These are phyloP conservation scores for Itoplectis maculator DNA, from an alignment of 2,888 invertebrate species.

Conservation along the genomic window DNA sequence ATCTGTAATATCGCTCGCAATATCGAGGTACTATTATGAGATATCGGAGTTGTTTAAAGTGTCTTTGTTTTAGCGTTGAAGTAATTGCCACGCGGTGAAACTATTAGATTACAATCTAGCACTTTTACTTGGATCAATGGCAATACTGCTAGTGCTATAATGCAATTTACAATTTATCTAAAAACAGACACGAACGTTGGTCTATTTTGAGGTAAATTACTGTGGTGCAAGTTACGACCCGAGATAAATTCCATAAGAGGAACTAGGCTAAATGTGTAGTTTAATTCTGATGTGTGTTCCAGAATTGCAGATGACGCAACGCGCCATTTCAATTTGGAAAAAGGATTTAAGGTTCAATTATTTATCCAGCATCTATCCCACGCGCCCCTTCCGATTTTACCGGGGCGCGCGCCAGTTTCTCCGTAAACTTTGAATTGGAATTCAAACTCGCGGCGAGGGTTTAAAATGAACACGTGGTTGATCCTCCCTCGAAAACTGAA, in stretches of 20 bases:
- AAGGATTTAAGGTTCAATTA: not conserved
- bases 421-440: constrained; percentile 22
- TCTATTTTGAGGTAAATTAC: too few relatives aligned
- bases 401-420: not conserved
- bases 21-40: not conserved
- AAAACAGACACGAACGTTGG: too few relatives aligned
- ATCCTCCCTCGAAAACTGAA: not conserved
- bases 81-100: not conserved
- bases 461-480: constrained; percentile 16
- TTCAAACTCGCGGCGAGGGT: not conserved
- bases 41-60: not conserved
- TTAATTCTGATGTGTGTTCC: too few relatives aligned
- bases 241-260: too few relatives aligned
- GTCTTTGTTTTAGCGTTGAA: not conserved
- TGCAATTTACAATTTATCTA: too few relatives aligned
- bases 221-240: too few relatives aligned
- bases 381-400: not conserved
- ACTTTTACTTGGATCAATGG: not conserved
- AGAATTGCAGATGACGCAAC: too few relatives aligned
- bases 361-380: not conserved
- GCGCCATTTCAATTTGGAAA: not conserved
- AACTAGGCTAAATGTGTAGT: too few relatives aligned
- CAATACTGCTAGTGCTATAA: not conserved
- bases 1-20: constrained; percentile 10
- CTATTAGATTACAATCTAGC: not conserved